Percentiles rank a stretch among this genome's conserved stretches.
Conservation (phyloP, 1,140 invertebrate genomes). For the Megalonaias nervosa region DNA sequence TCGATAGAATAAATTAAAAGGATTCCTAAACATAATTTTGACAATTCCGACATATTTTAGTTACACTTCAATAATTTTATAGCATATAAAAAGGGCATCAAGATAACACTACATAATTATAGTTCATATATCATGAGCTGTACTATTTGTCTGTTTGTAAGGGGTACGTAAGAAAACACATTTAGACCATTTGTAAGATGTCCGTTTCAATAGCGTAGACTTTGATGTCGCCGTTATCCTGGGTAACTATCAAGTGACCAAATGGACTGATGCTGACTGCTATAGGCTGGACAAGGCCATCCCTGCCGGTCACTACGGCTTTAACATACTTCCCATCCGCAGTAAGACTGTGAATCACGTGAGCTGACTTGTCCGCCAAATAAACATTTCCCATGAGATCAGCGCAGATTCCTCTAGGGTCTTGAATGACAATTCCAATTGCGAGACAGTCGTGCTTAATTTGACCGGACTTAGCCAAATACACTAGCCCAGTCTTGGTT, state of each 20-base stretch:
- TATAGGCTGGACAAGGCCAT: slow-evolving; percentile 32
- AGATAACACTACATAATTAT: no score
- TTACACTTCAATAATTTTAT: no score
- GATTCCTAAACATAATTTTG: no score
- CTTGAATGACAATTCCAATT: slow-evolving; percentile 37
- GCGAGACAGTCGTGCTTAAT: slow-evolving; percentile 41
- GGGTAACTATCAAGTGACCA: slow-evolving; percentile 36
- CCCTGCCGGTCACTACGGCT: slow-evolving; percentile 31
- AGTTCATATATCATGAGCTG: no score
- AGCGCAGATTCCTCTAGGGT: slow-evolving; percentile 49
- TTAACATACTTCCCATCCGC: slow-evolving; percentile 34
- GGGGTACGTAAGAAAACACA: background rate
- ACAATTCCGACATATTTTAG: no score
- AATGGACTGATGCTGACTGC: slow-evolving; percentile 35
- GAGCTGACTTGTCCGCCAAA: slow-evolving; percentile 36
- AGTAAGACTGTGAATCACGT: slow-evolving; percentile 34
- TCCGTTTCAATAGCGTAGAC: slow-evolving; percentile 28
- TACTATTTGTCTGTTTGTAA: no score
- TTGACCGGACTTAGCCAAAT: slow-evolving; percentile 37
- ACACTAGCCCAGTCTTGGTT: slow-evolving; percentile 45
- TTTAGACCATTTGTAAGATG: background rate
- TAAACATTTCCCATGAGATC: slow-evolving; percentile 41
- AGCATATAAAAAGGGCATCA: no score
- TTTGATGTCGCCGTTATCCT: slow-evolving; percentile 37
- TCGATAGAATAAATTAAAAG: no score